Conservation (phyloP, 2,888 invertebrate species). For the Gasteruption jaculator region DNA sequence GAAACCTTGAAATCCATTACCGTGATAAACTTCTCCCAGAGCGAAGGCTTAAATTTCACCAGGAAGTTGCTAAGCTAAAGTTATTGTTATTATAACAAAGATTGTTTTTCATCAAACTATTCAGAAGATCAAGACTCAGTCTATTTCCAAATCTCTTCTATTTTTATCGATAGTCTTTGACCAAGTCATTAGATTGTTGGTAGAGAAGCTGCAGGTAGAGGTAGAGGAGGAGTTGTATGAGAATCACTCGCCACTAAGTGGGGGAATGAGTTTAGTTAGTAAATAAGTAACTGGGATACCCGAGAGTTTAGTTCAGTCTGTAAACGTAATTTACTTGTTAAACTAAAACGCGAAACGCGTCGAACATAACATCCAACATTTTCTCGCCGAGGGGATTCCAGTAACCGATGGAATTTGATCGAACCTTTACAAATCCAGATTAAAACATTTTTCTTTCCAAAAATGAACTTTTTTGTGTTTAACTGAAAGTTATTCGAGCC, state of each 20-base stretch:
- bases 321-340: no score
- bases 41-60: no score
- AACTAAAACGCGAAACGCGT: no score
- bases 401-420: constrained; percentile 1
- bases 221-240: constrained; percentile 30
- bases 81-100: no score
- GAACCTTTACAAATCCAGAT: no score
- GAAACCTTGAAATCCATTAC: constrained; percentile 2
- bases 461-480: neutral
- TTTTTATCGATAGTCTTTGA: constrained; percentile 43
- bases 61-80: no score
- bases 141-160: constrained; percentile 39
- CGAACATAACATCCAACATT: no score
- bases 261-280: constrained; percentile 38
- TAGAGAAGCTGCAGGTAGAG: constrained; percentile 31
- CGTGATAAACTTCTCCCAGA: constrained; percentile 12
- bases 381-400: neutral
- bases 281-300: constrained; percentile 46
- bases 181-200: constrained; percentile 39
- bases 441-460: neutral
- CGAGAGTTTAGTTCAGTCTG: constrained; percentile 42
- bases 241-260: constrained; percentile 25
- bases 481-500: neutral
- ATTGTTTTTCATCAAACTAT: no score
- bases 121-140: constrained; percentile 25